Conservation (phyloP, 2,113 vertebrate genomes). For the Illadopsis cleaveri region DNA sequence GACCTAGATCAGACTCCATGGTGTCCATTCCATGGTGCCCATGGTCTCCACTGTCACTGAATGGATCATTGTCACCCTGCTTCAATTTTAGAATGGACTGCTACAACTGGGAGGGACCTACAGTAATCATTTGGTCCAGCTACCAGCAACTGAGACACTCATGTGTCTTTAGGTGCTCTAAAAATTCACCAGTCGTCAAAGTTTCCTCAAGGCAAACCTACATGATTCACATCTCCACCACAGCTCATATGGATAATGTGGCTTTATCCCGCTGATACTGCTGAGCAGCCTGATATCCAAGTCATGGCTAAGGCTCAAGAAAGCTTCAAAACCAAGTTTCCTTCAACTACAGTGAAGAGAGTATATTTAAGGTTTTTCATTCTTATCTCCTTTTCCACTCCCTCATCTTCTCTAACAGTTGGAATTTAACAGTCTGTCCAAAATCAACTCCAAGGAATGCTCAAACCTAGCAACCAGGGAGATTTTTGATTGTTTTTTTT, state of each 20-base stretch:
- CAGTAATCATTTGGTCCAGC: fast-evolving
- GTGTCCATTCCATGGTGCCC: neutral
- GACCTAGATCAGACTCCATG: neutral
- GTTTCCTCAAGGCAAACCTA: neutral
- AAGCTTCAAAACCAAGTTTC: neutral
- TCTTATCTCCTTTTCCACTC: neutral
- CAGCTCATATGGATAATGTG: neutral
- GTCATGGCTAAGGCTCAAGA: neutral
- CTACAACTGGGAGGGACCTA: neutral
- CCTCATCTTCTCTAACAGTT: neutral
- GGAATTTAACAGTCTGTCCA: neutral
- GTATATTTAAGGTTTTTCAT: neutral
- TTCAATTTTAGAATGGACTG: neutral
- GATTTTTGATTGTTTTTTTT: neutral
- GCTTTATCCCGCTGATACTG: neutral
- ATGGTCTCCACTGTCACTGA: neutral
- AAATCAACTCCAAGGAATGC: neutral
- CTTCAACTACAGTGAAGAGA: neutral
- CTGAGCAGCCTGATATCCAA: neutral
- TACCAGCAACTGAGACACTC: neutral
- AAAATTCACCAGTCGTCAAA: neutral
- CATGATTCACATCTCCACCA: neutral
- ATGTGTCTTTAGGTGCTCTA: neutral
- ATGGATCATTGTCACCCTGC: neutral
- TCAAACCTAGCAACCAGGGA: neutral